Evolutionary conservation across 2,113 vertebrate genomes (phyloP).

Genomic region (Paracanthobrama guichenoti): DNA sequence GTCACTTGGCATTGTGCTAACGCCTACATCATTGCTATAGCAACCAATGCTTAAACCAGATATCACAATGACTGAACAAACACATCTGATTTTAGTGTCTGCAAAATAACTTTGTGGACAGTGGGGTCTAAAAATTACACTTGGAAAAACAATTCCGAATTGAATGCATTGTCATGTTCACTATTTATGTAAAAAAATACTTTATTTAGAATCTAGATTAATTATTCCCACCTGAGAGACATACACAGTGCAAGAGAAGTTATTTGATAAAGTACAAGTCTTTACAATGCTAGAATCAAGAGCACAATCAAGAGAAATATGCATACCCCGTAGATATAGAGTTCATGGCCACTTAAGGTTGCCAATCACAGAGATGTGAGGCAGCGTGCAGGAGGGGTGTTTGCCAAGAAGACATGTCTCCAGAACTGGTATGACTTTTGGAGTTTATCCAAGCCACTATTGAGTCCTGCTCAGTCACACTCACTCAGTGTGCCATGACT

Average conservation of each 20-base stretch:
- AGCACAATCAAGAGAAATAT: background rate
- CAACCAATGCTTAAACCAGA: slow-evolving; percentile 2
- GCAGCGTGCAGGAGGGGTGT: background rate
- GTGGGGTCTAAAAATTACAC: background rate
- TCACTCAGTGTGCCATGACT: slow-evolving; percentile 1
- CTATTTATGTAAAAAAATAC: background rate
- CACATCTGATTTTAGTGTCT: background rate
- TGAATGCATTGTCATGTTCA: background rate
- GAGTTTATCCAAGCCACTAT: slow-evolving; percentile 5
- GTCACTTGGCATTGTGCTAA: background rate
- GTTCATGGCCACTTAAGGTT: background rate
- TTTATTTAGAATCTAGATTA: background rate
- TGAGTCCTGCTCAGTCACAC: slow-evolving; percentile 9
- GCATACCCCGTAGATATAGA: background rate
- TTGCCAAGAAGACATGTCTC: background rate
- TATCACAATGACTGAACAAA: background rate
- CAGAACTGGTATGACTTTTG: slow-evolving; percentile 9
- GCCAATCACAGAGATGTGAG: background rate
- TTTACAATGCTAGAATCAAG: background rate
- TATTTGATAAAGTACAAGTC: background rate
- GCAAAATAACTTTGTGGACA: background rate
- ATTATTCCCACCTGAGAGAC: background rate
- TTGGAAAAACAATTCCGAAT: background rate
- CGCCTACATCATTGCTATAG: background rate
- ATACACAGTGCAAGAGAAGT: background rate